Evolutionary conservation across 2,888 invertebrate genomes (phyloP).

Genomic region (Agelastica alni): DNA sequence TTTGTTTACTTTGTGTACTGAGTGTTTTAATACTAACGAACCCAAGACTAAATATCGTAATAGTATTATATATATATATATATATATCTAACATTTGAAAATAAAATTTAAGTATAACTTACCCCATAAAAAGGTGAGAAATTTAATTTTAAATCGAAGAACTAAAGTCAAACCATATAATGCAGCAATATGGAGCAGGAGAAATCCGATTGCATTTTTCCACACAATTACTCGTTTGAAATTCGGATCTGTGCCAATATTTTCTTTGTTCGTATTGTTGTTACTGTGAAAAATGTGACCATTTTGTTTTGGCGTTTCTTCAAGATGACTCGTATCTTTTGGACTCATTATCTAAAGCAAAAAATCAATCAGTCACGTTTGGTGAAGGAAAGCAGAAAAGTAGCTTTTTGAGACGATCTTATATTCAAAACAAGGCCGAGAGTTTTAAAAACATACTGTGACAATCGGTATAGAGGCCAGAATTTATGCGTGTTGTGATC

Average conservation of each 20-base stretch:
- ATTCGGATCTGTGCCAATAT: constrained; percentile 58
- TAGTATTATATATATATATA: too few relatives aligned
- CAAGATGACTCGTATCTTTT: neutral
- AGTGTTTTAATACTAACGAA: too few relatives aligned
- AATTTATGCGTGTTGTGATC: too few relatives aligned
- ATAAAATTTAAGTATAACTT: too few relatives aligned
- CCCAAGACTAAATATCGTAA: too few relatives aligned
- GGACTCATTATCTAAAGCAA: constrained; percentile 11
- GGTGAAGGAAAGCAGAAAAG: too few relatives aligned
- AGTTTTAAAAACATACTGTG: too few relatives aligned
- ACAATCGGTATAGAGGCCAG: too few relatives aligned
- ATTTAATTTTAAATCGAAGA: constrained; percentile 25
- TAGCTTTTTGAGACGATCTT: too few relatives aligned
- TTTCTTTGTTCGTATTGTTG: constrained; percentile 47
- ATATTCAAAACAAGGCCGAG: too few relatives aligned
- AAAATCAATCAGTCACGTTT: too few relatives aligned
- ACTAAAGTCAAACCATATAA: constrained; percentile 56
- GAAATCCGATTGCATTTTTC: constrained; percentile 65
- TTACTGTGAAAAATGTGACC: neutral
- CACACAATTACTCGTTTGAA: constrained; percentile 64
- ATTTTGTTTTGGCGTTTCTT: neutral
- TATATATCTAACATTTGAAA: neutral
- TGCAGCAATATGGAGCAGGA: constrained; percentile 61
- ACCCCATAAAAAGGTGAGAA: constrained; percentile 35
- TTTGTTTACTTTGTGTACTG: too few relatives aligned